A percentile compares a stretch with the other conserved stretches of the same genome.
Evolutionary conservation across 2,888 invertebrate species (phyloP).

Genomic region (Aphelenchoides bicaudatus): DNA sequence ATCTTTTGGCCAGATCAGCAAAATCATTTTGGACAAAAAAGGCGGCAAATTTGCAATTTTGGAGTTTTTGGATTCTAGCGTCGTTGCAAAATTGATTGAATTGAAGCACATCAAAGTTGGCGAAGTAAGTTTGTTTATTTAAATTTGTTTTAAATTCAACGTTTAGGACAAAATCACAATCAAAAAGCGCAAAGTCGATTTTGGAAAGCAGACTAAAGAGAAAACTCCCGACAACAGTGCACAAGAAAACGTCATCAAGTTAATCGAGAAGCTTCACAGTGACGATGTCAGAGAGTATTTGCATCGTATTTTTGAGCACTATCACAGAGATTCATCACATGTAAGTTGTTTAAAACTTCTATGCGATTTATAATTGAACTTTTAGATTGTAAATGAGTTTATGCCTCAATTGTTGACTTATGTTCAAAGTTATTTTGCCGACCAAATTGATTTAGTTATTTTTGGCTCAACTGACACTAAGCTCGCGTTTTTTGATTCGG

Average conservation of each 20-base stretch:
- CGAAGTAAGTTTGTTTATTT: not conserved
- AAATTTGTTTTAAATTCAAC: not conserved
- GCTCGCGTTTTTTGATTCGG: constrained; percentile 26
- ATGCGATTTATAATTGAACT: too few species aligned
- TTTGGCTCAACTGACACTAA: constrained; percentile 32
- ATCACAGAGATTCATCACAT: too few species aligned
- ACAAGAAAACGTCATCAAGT: too few species aligned
- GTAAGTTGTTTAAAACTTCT: too few species aligned
- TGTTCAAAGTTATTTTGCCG: constrained; percentile 24
- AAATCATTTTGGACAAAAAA: constrained; percentile 9
- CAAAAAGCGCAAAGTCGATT: constrained; percentile 26
- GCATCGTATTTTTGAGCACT: too few species aligned
- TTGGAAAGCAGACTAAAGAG: not conserved
- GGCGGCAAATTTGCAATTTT: constrained; percentile 10
- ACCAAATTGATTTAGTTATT: constrained; percentile 11
- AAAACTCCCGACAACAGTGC: not conserved
- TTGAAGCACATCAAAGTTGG: not conserved
- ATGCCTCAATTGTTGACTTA: constrained; percentile 15
- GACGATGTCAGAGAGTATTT: too few species aligned
- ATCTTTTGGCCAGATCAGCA: not conserved
- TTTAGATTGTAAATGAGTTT: constrained; percentile 26
- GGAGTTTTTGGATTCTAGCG: not conserved
- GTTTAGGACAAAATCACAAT: constrained; percentile 24
- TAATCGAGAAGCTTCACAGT: too few species aligned
- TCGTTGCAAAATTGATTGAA: not conserved